A percentile compares a stretch with the other conserved stretches of the same genome.
Evolutionary conservation across 2,113 vertebrate genomes (phyloP).

Genomic region (Agelaius phoeniceus): DNA sequence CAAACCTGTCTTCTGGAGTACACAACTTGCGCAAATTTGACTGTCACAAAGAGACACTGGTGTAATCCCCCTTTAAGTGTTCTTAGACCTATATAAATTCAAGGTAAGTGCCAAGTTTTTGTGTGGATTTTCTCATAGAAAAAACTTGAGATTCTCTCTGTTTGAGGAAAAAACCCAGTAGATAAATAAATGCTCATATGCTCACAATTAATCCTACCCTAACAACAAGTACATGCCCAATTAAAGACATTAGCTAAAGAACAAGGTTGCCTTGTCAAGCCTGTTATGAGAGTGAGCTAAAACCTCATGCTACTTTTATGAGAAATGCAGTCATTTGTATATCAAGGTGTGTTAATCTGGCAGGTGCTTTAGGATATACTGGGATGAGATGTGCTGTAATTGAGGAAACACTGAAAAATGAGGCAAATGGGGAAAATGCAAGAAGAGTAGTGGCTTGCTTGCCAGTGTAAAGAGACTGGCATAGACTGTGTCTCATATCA

Average conservation of each 20-base stretch:
- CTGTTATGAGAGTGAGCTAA: conserved; percentile 9
- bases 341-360: conserved; percentile 11
- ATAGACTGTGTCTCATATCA: background rate
- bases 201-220: conserved; percentile 36
- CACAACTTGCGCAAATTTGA: background rate
- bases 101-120: background rate
- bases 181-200: conserved; percentile 24
- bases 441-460: background rate
- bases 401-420: conserved; percentile 20
- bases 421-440: background rate
- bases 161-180: background rate
- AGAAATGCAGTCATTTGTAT: conserved; percentile 24
- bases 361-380: conserved; percentile 20
- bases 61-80: background rate
- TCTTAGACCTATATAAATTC: background rate
- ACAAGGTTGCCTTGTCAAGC: conserved; percentile 18
- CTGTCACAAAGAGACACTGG: background rate
- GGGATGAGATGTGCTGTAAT: background rate
- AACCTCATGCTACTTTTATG: background rate
- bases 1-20: background rate
- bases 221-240: background rate
- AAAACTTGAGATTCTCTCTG: conserved; percentile 16
- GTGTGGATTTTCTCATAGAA: conserved; percentile 34
- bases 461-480: background rate
- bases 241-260: conserved; percentile 25